Base-by-base conservation (phyloP, 1,140 invertebrate genomes). In the Campoletis sonorensis region DNA sequence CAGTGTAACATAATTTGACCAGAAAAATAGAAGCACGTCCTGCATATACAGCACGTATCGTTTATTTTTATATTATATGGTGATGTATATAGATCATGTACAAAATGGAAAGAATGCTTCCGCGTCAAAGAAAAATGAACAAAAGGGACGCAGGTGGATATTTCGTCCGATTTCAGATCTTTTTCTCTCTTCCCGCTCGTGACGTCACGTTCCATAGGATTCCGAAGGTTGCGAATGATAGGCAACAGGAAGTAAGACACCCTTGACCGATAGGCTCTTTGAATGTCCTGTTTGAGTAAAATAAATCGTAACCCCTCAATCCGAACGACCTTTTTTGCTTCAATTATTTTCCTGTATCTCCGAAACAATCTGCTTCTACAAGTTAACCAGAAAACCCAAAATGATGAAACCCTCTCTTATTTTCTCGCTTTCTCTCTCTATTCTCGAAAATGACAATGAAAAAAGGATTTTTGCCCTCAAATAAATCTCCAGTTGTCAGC, bases 11-110 rank as follows among this genome's bases (percentile, higher is more conserved):
- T 67, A n/a, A 67, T 67, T 67, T 67, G 61, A 26, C 61, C 21
- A 67, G 61, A 67, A 67, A 67, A 67, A 67, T 67, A 67, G 61
- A 67, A 67, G 13, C 61, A 67, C 61, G 61, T 67, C 13, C 61
- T 27, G 21, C 21, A 67, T 27, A 27, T 67, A 67, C 23, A 67
- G 13, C n/a, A 26, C 61, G 26, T 67, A 67, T 67, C 61, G 13
- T 15, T 23, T 58, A 58, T n/a, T 1, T 58, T 58, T 58, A 23
- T 58, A 58, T 58, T 58, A 27, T 27, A 67, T 15, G 61, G 30
- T 13, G 61, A 11, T 67, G 23, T 23, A 27, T 26, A 58, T 58
- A 1, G 4, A 58, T 58, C 8, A 58, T 21, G 11, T 21, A 58
- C 7, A 15, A 15, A 23, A 67, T 27, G 13, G 23, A 27, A n/a